These are phyloP conservation scores for Melanotaenia trifasciata DNA, from an alignment of 2,797 vertebrate genomes.

Conservation along the genomic window DNA sequence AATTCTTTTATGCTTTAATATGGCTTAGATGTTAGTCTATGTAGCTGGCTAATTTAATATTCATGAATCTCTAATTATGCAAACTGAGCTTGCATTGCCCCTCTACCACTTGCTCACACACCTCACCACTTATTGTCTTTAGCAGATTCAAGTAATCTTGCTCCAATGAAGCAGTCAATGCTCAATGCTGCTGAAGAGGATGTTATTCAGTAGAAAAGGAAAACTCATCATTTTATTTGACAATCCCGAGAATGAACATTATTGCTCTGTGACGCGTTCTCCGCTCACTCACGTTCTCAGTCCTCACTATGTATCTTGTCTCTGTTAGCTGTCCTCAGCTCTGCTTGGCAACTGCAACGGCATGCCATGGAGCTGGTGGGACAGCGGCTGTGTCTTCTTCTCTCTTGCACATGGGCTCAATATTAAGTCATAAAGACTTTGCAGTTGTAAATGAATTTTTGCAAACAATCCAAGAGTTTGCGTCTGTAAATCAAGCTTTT, in stretches of 20 bases:
- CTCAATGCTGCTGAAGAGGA: not conserved
- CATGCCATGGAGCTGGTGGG: too few species aligned
- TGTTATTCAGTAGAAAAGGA: not conserved
- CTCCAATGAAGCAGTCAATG: not conserved
- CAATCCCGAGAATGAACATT: not conserved
- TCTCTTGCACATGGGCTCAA: too few species aligned
- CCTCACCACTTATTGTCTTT: not conserved
- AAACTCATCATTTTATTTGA: not conserved
- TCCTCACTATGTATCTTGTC: too few species aligned
- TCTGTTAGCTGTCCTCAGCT: too few species aligned
- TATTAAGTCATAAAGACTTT: too few species aligned
- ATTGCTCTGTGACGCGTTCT: not conserved
- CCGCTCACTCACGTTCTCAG: too few species aligned
- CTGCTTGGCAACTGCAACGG: too few species aligned
- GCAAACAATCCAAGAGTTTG: too few species aligned
- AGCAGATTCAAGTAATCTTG: not conserved
- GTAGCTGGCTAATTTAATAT: not conserved
- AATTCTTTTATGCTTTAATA: not conserved
- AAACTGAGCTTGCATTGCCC: not conserved
- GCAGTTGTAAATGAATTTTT: too few species aligned
- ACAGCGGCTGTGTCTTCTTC: too few species aligned
- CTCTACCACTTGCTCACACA: not conserved
- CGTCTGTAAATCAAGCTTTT: too few species aligned
- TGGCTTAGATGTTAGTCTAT: not conserved
- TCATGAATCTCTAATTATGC: not conserved